These are phyloP conservation scores for Centrocercus urophasianus DNA, from an alignment of 2,113 vertebrate genomes.

Conservation along the genomic window DNA sequence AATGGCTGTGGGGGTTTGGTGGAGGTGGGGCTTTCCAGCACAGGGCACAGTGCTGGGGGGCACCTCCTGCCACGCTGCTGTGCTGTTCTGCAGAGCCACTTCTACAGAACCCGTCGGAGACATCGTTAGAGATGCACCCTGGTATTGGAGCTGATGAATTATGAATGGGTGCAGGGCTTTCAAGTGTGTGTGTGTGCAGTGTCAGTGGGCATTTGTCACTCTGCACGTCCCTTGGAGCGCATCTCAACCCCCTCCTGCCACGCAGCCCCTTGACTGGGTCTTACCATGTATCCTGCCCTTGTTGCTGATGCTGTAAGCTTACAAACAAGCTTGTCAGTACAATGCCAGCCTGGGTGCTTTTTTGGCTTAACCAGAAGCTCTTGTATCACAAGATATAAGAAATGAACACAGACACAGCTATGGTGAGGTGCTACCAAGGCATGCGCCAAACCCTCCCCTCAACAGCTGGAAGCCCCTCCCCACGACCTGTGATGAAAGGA, in stretches of 20 bases:
- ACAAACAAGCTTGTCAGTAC: background rate
- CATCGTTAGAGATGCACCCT: background rate
- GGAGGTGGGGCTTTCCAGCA: background rate
- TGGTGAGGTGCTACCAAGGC: background rate
- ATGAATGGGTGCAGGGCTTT: background rate
- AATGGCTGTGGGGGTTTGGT: background rate
- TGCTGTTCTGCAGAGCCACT: background rate
- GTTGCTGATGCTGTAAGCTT: background rate
- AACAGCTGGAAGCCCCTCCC: background rate
- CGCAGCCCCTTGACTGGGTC: rapidly evolving
- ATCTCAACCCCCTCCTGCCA: rapidly evolving
- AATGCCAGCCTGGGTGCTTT: background rate
- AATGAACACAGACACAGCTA: background rate
- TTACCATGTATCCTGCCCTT: rapidly evolving
- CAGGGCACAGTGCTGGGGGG: background rate
- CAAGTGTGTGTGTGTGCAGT: rapidly evolving
- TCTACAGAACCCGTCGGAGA: background rate
- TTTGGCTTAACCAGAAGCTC: background rate
- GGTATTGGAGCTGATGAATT: background rate
- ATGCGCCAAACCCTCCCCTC: no score
- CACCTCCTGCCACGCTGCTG: background rate
- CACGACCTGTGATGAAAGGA: rapidly evolving
- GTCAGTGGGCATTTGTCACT: background rate
- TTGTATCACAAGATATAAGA: background rate
- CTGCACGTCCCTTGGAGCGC: background rate